These are phyloP conservation scores for Anthoscopus minutus DNA, from an alignment of 2,113 vertebrate species.

Conservation along the genomic window DNA sequence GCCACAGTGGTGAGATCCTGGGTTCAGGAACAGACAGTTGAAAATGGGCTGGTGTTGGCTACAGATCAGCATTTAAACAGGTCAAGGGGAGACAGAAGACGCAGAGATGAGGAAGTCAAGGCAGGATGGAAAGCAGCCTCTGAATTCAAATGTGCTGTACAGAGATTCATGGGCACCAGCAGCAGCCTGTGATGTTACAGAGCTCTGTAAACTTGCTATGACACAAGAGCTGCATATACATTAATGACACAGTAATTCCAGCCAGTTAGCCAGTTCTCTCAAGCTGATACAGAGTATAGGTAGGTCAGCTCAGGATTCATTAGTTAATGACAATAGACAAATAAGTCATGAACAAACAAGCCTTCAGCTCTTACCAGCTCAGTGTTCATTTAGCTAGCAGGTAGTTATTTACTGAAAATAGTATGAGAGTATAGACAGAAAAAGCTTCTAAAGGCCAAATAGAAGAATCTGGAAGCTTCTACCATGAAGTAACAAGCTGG, in stretches of 20 bases:
- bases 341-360: background rate
- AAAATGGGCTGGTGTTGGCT: background rate
- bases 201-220: background rate
- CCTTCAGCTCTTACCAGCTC: background rate
- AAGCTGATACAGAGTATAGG: background rate
- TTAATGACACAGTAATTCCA: background rate
- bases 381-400: background rate
- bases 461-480: slow-evolving; percentile 15
- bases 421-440: background rate
- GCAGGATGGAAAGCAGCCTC: background rate
- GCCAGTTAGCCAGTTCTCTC: background rate
- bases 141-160: background rate
- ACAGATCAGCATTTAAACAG: background rate
- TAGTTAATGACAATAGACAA: background rate
- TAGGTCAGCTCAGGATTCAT: background rate
- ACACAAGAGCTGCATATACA: background rate
- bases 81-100: background rate
- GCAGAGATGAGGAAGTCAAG: background rate
- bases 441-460: background rate
- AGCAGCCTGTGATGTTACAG: background rate
- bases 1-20: background rate
- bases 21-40: background rate
- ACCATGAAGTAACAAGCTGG: background rate
- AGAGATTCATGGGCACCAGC: background rate
- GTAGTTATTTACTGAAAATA: slow-evolving; percentile 7